Base-by-base conservation (phyloP, 2,888 invertebrate species). In the Zaprionus obscuricornis region DNA sequence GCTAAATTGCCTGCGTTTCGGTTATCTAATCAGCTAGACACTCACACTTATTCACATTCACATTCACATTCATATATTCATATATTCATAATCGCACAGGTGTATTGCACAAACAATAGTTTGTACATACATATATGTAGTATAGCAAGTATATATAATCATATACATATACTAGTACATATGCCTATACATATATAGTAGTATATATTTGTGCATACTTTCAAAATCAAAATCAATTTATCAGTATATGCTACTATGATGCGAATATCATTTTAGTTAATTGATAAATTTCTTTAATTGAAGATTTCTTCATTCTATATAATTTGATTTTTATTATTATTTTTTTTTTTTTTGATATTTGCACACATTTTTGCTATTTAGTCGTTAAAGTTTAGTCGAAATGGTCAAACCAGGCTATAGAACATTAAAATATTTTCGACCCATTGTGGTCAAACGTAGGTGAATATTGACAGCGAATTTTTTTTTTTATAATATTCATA, bases 21-120 rank as follows among this genome's bases (percentile, higher is more conserved):
- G n/a, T 77, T 85, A 78, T 78, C 78, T 78, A 54, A 78, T 78
- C 78, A 64, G 60, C 36, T n/a, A n/a, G n/a, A n/a, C n/a, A n/a
- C n/a, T n/a, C n/a, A n/a, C n/a, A n/a, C n/a, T n/a, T n/a, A 50
- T 50, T 54, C 27, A 31, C 45, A 34, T 39, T 54, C 40, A 62
- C 52, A 51, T 49, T 39, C 33, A 26, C 40, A n/a, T n/a, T n/a
- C n/a, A n/a, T n/a, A n/a, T n/a, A n/a, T n/a, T n/a, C n/a, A n/a
- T 31, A 59, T 29, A 56, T 54, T 40, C 49, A 54, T 37, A 52
- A 42, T 43, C 51, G 34, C 51, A 43, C 68, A 60, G 43, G 55
- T 68, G 62, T 31, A 49, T 27, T 33, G 22, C 10, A 18, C 33
- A 51, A 34, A 51, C 17, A 17, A 13, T n/a, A 24, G 6, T 22